These are phyloP conservation scores for Cyrtonyx montezumae DNA, from an alignment of 2,113 vertebrate species.

Conservation along the genomic window DNA sequence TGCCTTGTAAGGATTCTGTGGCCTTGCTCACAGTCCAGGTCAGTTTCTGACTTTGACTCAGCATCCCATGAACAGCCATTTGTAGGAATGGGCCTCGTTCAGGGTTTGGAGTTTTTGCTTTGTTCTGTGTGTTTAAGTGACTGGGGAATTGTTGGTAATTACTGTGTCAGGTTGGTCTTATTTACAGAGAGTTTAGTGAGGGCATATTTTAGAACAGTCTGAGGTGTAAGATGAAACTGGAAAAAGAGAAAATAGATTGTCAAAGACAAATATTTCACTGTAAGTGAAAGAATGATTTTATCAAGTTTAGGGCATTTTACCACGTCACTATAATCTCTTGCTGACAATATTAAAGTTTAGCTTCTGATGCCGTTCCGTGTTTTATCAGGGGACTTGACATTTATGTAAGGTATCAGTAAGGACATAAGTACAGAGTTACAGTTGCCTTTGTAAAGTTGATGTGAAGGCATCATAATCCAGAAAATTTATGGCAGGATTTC, in stretches of 20 bases:
- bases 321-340: slow-evolving; percentile 23
- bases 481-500: slow-evolving; percentile 75
- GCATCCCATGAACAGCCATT: neutral
- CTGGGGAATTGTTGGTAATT: neutral
- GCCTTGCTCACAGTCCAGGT: neutral
- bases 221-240: neutral
- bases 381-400: slow-evolving; percentile 53
- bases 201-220: neutral
- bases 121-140: neutral
- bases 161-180: neutral
- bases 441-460: slow-evolving; percentile 51
- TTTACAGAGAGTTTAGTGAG: neutral
- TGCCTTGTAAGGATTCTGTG: neutral
- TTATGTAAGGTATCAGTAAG: slow-evolving; percentile 67
- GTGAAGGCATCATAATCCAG: slow-evolving; percentile 74
- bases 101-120: neutral
- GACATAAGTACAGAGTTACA: slow-evolving; percentile 54
- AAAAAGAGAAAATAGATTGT: neutral
- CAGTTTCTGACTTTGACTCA: neutral
- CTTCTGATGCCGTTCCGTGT: slow-evolving; percentile 11
- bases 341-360: slow-evolving; percentile 30
- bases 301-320: slow-evolving; percentile 15
- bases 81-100: neutral
- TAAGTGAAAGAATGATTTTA: slow-evolving; percentile 26
- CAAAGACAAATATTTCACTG: neutral